These are phyloP conservation scores for Centroberyx gerrardi DNA, from an alignment of 2,797 vertebrate species.

Conservation along the genomic window DNA sequence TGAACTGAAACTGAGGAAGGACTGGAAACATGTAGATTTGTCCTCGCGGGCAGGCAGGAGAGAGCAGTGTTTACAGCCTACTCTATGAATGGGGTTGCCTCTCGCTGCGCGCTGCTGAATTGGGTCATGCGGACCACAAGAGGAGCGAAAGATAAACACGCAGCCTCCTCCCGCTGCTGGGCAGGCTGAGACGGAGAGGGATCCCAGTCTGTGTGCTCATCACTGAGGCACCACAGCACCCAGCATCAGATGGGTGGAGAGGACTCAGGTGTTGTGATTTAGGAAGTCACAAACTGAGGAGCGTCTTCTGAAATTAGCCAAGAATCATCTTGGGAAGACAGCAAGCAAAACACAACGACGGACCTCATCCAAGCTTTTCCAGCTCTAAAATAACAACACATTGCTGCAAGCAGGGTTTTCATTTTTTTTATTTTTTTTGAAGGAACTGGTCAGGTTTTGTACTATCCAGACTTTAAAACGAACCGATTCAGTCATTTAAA, in stretches of 20 bases:
- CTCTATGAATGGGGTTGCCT: constrained; percentile 63
- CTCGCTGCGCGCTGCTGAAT: constrained; percentile 60
- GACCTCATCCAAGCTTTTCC: constrained; percentile 14
- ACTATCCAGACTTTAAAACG: constrained; percentile 5
- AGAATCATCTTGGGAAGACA: constrained; percentile 22
- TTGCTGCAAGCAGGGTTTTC: neutral
- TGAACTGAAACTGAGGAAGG: constrained; percentile 20
- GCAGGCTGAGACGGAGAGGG: constrained; percentile 72
- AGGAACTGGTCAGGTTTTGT: constrained; percentile 13
- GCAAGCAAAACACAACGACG: constrained; percentile 26
- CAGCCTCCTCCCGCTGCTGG: constrained; percentile 56
- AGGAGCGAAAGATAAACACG: constrained; percentile 77
- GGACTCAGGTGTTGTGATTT: constrained; percentile 47
- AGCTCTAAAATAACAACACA: constrained; percentile 17
- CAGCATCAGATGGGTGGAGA: constrained; percentile 39
- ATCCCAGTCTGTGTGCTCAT: constrained; percentile 61
- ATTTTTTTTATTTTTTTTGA: neutral
- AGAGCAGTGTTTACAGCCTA: constrained; percentile 32
- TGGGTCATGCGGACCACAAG: constrained; percentile 80
- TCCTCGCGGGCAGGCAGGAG: constrained; percentile 40
- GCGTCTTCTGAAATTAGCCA: constrained; percentile 40
- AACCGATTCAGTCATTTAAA: neutral
- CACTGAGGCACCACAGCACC: constrained; percentile 32
- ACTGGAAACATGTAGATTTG: constrained; percentile 41
- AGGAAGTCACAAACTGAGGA: constrained; percentile 55